Evolutionary conservation across 2,888 invertebrate species (phyloP), one percentile per base, ranked within the genome.

Genomic region (Villa cingulata): DNA sequence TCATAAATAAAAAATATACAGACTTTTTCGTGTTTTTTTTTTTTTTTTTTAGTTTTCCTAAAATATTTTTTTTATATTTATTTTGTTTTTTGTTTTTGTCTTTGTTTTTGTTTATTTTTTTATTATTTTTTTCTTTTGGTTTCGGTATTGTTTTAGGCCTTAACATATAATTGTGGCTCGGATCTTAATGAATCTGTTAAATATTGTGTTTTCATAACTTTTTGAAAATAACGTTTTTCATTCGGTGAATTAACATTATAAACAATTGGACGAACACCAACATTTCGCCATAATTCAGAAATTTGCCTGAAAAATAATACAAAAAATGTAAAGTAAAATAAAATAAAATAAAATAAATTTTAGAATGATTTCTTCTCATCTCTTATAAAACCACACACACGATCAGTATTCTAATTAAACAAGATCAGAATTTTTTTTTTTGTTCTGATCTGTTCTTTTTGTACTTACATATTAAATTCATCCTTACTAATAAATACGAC

Each of bases 181-280:
- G 69, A 68, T 45, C 69, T 62, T 52, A 70, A 52, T 15, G 69
- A 68, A 55, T 68, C 67, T 14, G 69, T 70, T 48, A 70, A 57
- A 59, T 70, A 70, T 58, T 68, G 68, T 23, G 66, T 66, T 57
- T 69, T 68, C 62, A 69, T 65, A 6, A 66, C 65, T 53, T 66
- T 66, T 54, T 69, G 69, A 55, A 68, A 70, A 55, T 70, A 70
- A 19, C 68, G 66, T 53, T 70, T 70, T 56, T 70, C 69, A 56
- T 68, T 70, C 43, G 69, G 69, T 45, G 67, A 70, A 57, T 70
- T 70, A 3, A 70, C 67, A 56, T 65, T 66, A 48, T 69, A 69
- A 14, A 68, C 69, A 46, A 70, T 64, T 41, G 69, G 69, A 45
- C 67, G 64, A 7, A 70, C 68, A 45, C 66, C 68, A 42, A 65